These are phyloP conservation scores for Dinothrombium tinctorium DNA, from an alignment of 1,140 invertebrate genomes.

Conservation along the genomic window DNA sequence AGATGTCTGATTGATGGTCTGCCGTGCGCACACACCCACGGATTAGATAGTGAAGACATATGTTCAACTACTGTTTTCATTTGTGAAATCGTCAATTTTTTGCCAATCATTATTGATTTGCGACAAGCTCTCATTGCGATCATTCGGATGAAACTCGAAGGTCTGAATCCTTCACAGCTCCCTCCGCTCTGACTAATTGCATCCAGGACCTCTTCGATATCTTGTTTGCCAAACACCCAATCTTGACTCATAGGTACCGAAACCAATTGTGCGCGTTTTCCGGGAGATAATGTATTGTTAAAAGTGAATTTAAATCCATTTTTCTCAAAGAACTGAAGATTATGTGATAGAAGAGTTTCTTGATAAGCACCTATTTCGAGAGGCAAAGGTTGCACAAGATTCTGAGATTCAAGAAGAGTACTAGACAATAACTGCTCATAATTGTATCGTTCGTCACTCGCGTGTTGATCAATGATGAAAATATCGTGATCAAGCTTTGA, in stretches of 20 bases:
- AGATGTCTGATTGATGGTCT: slow-evolving; percentile 29
- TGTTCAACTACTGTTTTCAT: slow-evolving; percentile 39
- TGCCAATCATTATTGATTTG: slow-evolving; percentile 92
- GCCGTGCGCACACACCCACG: slow-evolving; percentile 31
- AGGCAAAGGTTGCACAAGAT: slow-evolving; percentile 43
- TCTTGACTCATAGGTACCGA: slow-evolving; percentile 67
- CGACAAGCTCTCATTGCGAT: slow-evolving; percentile 82
- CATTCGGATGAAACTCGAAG: slow-evolving; percentile 36
- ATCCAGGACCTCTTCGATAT: slow-evolving; percentile 16
- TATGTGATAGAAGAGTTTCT: slow-evolving; percentile 62
- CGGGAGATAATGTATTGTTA: slow-evolving; percentile 38
- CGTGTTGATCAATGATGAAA: slow-evolving; percentile 97
- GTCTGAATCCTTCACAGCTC: slow-evolving; percentile 9
- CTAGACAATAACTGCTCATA: slow-evolving; percentile 71
- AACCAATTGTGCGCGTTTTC: slow-evolving; percentile 46
- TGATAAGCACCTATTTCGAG: slow-evolving; percentile 62
- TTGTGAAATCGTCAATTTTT: slow-evolving; percentile 40
- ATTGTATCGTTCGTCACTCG: slow-evolving; percentile 92
- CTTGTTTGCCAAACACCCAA: slow-evolving; percentile 61
- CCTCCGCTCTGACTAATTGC: slow-evolving; percentile 2
- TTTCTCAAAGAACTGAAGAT: slow-evolving; percentile 54
- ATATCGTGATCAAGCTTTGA: slow-evolving; percentile 53
- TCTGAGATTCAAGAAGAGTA: slow-evolving; percentile 56
- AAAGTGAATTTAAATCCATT: slow-evolving; percentile 79
- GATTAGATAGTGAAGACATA: slow-evolving; percentile 26